Base-by-base conservation (phyloP, 2,888 invertebrate species). In the Lampropteryx suffumata region DNA sequence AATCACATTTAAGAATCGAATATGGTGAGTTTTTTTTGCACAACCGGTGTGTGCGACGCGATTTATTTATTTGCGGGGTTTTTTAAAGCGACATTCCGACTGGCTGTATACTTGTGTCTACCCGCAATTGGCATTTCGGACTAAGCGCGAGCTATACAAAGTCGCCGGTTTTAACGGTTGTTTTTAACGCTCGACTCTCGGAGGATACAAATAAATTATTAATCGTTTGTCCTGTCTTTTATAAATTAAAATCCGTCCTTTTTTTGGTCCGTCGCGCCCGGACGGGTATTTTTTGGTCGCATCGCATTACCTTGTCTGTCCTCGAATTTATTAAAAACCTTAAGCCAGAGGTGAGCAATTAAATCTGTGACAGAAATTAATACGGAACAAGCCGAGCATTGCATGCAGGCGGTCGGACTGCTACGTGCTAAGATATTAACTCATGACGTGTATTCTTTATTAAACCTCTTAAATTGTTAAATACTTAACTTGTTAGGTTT, bases 211-310 rank as follows among this genome's bases (percentile, higher is more conserved):
- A 90, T 90, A 90, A 90, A 90, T 90, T 90, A 90, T 90, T 89
- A 90, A 90, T 90, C 90, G 90, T 90, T 90, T 90, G 90, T 90
- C 89, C 90, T 90, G 90, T 90, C 90, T 85, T 86, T 88, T 90
- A 88, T 89, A 90, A 90, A 90, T 90, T 90, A 90, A 90, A 89
- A 89, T 86, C 79, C 73, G 72, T 81, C 73, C 79, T 86, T 89
- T 88, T 89, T 88, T 86, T 81, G 71, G 82, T 67, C 70, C 74
- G 66, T 70, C 79, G 77, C 75, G 79, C 67, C 76, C 62, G 75
- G 59, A 65, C 65, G 72, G 65, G 66, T 74, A 77, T 83, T 88
- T 88, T 89, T 90, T 88, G 77, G 82, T 82, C 71, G 79, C 77
- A 66, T 76, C 75, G 76, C 76, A 75, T 82, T 83, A 81, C 79